Conservation (phyloP, 2,888 invertebrate species). For the Malthinus seriepunctatus region DNA sequence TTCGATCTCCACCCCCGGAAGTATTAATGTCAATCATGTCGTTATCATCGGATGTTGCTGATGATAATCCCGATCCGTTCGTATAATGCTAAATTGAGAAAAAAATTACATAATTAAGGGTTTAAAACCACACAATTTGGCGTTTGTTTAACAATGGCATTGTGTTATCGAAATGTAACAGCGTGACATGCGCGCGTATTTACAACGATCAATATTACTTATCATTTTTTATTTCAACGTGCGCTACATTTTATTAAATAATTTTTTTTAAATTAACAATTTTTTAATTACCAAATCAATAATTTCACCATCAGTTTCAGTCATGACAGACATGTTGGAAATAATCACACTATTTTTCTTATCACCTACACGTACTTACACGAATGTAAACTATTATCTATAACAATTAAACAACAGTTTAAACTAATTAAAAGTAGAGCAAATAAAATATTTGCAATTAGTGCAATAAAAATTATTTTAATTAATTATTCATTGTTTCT, state of each 20-base stretch:
- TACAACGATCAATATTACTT: slow-evolving; percentile 6
- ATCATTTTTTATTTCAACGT: not conserved
- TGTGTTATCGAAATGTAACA: slow-evolving; percentile 2
- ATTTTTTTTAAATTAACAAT: not conserved
- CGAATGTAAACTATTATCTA: not conserved
- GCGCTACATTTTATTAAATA: no score
- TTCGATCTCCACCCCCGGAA: slow-evolving; percentile 50
- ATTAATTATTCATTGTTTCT: no score
- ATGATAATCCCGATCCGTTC: slow-evolving; percentile 45
- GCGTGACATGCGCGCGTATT: slow-evolving; percentile 18
- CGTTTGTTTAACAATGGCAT: not conserved
- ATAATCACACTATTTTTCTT: not conserved
- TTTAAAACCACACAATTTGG: no score
- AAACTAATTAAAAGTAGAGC: not conserved
- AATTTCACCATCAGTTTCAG: not conserved
- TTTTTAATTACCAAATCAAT: not conserved
- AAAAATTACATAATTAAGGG: not conserved
- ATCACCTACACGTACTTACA: not conserved
- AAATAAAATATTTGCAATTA: not conserved
- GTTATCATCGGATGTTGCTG: slow-evolving; percentile 61
- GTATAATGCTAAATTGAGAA: slow-evolving; percentile 29
- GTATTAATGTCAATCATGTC: slow-evolving; percentile 71
- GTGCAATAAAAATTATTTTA: not conserved
- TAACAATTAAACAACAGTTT: not conserved
- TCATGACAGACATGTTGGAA: not conserved